Conservation (phyloP, 1,140 invertebrate species). For the Asbolus verrucosus region DNA sequence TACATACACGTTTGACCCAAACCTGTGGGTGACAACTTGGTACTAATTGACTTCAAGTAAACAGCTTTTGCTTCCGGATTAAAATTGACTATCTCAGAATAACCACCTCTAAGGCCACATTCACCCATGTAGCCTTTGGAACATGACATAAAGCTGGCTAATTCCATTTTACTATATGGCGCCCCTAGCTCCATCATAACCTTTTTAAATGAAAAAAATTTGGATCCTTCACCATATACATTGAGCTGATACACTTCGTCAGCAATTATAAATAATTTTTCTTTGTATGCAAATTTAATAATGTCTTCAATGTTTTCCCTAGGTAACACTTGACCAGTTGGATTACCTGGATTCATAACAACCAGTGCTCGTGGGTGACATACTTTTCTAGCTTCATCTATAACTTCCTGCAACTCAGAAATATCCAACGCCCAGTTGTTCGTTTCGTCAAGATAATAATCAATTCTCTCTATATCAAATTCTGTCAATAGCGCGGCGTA, state of each 20-base stretch:
- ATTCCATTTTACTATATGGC: constrained; percentile 86
- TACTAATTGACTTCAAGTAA: constrained; percentile 93
- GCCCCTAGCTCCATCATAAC: constrained; percentile 84
- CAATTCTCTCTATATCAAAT: constrained; percentile 87
- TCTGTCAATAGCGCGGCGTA: constrained; percentile 95
- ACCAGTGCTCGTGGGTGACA: constrained; percentile 89
- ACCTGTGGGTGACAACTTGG: constrained; percentile 92
- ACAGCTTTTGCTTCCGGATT: constrained; percentile 87
- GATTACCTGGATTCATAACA: constrained; percentile 99
- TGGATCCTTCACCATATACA: constrained; percentile 87
- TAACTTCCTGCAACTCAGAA: constrained; percentile 81
- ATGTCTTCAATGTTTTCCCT: constrained; percentile 92
- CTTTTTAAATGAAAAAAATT: constrained; percentile 97
- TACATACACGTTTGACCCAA: constrained; percentile 88
- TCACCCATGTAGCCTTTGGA: constrained; percentile 95
- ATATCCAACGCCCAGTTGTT: constrained; percentile 89
- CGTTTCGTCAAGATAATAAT: constrained; percentile 94
- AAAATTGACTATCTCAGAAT: constrained; percentile 91
- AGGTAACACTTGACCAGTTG: constrained; percentile 92
- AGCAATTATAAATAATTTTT: constrained; percentile 90
- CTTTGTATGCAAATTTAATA: constrained; percentile 91
- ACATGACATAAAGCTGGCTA: constrained; percentile 96
- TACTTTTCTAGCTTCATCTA: constrained; percentile 74
- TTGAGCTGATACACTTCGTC: constrained; percentile 99
- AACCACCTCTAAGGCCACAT: constrained; percentile 96